phyloP scores from a whole-genome alignment of 2,113 vertebrate genomes.

The Nothobranchius kuhntae region DNA sequence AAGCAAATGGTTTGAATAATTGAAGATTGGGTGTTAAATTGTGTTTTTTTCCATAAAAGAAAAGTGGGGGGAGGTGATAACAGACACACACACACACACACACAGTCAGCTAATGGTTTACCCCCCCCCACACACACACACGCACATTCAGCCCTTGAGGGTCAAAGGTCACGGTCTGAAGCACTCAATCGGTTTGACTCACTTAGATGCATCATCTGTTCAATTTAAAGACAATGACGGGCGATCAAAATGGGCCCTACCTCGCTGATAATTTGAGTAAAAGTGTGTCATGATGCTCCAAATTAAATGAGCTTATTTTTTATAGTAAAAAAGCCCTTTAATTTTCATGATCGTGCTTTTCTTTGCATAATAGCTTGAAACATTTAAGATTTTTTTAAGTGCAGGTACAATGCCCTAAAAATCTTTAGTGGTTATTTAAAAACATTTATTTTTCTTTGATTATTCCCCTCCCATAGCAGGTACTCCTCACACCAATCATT shows the following conservation, averaged over 20 bases:
- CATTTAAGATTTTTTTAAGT: too few species aligned
- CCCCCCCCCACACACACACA: conserved; percentile 5
- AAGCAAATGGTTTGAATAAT: conserved; percentile 79
- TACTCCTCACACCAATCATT: conserved; percentile 13
- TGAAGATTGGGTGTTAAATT: conserved; percentile 75
- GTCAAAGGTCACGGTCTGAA: conserved; percentile 73
- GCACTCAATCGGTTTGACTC: conserved; percentile 67
- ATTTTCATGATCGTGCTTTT: too few species aligned
- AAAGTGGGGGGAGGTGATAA: conserved; percentile 60
- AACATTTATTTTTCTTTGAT: too few species aligned
- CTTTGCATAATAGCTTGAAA: too few species aligned
- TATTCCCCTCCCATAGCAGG: conserved; percentile 2
- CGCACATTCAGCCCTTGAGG: conserved; percentile 37
- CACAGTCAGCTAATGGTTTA: conserved; percentile 75
- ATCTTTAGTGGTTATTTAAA: too few species aligned
- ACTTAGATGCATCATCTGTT: conserved; percentile 74
- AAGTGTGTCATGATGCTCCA: conserved; percentile 18
- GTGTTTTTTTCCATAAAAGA: conserved; percentile 68
- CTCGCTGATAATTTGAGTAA: conserved; percentile 25
- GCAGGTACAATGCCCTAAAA: too few species aligned
- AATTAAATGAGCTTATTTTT: background rate
- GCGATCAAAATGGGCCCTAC: conserved; percentile 28
- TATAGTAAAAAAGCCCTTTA: background rate
- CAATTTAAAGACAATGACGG: conserved; percentile 62
- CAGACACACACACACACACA: conserved; percentile 23